Conservation (phyloP, 2,797 vertebrate species). For the Hydrocynus forskahlii region DNA sequence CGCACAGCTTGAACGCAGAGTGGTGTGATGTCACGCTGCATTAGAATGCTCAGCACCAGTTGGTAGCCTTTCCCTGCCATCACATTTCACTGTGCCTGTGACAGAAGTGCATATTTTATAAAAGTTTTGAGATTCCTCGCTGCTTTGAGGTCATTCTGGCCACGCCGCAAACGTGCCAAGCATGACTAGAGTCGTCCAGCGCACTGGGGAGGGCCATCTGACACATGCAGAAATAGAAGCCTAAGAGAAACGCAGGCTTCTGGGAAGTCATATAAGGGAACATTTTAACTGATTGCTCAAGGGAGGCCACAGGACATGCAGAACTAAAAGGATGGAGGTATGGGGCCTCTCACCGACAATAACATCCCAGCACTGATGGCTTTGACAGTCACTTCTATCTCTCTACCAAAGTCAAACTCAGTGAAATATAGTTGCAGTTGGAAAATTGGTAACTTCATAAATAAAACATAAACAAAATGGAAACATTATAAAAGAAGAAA, state of each 20-base stretch:
- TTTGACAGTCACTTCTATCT: neutral
- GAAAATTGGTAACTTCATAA: too few relatives aligned
- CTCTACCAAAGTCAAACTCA: neutral
- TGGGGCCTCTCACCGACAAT: neutral
- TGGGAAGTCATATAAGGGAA: conserved; percentile 34
- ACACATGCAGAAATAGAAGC: conserved; percentile 36
- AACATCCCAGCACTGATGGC: neutral
- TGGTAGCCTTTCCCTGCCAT: conserved; percentile 49
- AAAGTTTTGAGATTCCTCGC: conserved; percentile 40
- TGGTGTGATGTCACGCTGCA: conserved; percentile 60
- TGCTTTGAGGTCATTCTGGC: conserved; percentile 38
- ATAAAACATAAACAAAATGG: too few relatives aligned
- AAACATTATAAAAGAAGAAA: neutral
- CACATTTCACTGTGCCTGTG: conserved; percentile 47
- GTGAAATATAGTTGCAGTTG: too few relatives aligned
- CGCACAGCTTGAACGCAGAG: conserved; percentile 62
- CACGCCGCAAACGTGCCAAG: conserved; percentile 32
- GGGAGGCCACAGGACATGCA: conserved; percentile 7
- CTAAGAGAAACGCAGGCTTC: conserved; percentile 37
- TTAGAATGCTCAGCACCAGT: conserved; percentile 58
- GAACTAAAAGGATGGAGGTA: neutral
- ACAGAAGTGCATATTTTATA: conserved; percentile 49
- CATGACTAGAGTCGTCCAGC: conserved; percentile 46
- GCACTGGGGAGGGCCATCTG: conserved; percentile 47
- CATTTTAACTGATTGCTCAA: conserved; percentile 19